phyloP scores from a whole-genome alignment of 1,140 invertebrate genomes.

The Drosophila funebris region DNA sequence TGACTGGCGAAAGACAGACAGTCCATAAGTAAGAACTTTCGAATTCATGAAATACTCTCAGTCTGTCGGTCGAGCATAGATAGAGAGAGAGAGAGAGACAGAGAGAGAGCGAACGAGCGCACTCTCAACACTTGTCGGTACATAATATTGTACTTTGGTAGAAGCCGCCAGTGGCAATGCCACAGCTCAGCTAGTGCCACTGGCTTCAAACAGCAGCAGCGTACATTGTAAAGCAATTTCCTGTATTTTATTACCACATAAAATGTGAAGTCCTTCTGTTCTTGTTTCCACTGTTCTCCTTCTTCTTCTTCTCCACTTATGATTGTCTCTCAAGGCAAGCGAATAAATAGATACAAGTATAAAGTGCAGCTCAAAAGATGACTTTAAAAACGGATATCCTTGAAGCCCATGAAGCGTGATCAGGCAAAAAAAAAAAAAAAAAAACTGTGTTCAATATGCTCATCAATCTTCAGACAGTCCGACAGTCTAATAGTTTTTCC shows the following conservation, averaged over 20 bases:
- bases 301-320: constrained; percentile 17
- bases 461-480: constrained; percentile 14
- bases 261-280: constrained; percentile 43
- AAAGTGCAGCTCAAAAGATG: constrained; percentile 33
- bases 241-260: constrained; percentile 68
- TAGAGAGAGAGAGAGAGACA: no score
- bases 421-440: constrained; percentile 8
- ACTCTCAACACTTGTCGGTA: constrained; percentile 59
- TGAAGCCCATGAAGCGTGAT: constrained; percentile 19
- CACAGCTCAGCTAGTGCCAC: background rate
- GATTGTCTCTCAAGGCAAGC: constrained; percentile 43
- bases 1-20: constrained; percentile 30
- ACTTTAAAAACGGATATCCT: constrained; percentile 37
- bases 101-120: no score
- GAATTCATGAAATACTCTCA: constrained; percentile 50
- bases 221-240: constrained; percentile 72
- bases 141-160: constrained; percentile 66
- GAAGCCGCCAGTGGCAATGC: constrained; percentile 38
- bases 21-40: constrained; percentile 46
- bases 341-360: constrained; percentile 38
- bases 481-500: constrained; percentile 17
- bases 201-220: constrained; percentile 31
- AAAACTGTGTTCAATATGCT: background rate
- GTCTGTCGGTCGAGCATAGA: constrained; percentile 14
- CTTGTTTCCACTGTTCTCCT: background rate